Base-by-base conservation (phyloP, 2,888 invertebrate species). In the Agrochola circellaris region DNA sequence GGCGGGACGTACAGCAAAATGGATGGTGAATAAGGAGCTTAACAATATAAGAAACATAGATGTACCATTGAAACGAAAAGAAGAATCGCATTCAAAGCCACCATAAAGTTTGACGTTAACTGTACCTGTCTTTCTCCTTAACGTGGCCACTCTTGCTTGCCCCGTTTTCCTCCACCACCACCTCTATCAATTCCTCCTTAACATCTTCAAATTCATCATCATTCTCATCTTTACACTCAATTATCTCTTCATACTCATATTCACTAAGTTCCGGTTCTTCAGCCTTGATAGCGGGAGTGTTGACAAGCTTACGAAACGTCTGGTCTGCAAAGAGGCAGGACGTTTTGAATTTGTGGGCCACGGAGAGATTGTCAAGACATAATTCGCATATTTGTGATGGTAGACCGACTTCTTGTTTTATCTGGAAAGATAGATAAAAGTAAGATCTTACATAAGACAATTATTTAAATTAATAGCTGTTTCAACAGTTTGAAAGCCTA, bases 331-430 rank as follows among this genome's bases (percentile, higher is more conserved):
- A 58, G 7, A 94, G 54, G 58, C 93, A 94, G 6, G 88, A 84
- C 0, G 85, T 89, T 87, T 94, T 94, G 75, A 94, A 94, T 66
- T 90, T 91, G 64, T 90, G 78, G 0, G 94, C 93, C 2, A 90
- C 70, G 0, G 89, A 81, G 5, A 94, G 81, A 26, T 93, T 88
- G 6, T 84, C 71, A 0, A 90, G 75, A 34, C 94, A 94, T 8
- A 38, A 51, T 4, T 86, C 78, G 48, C 94, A 94, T 80, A 94
- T 93, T 51, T 87, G 84, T 42, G 88, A 81, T 1, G 94, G 93
- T 0, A 92, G 67, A 1, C 89, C 89, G 13, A 88, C 86, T 51
- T 90, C 89, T 77, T 87, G 80, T 77, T 79, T 88, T 51, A 79
- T 81, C 90, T 87, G 78, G 23, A 68, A 68, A 17, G n/a, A 34